A percentile compares a stretch with the other conserved stretches of the same genome.
These are phyloP conservation scores for Thalassaphorura encarpata DNA, from an alignment of 1,140 invertebrate genomes.

Conservation along the genomic window DNA sequence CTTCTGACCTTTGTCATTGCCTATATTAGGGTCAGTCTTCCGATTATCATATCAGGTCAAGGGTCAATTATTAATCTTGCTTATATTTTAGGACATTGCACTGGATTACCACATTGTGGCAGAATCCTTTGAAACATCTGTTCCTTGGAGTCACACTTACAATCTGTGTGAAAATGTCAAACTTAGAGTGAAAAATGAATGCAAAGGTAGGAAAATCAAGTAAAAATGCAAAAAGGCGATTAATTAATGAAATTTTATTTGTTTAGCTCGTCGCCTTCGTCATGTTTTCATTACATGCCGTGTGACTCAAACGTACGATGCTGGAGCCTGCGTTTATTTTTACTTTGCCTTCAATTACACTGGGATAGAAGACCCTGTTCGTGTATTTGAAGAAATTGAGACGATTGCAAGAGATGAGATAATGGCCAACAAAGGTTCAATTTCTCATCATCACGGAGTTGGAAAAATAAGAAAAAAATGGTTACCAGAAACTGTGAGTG, in stretches of 20 bases:
- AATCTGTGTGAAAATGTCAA: slow-evolving; percentile 83
- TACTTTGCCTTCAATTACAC: slow-evolving; percentile 87
- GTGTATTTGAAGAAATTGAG: slow-evolving; percentile 48
- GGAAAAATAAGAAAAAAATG: slow-evolving; percentile 84
- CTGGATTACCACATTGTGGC: slow-evolving; percentile 79
- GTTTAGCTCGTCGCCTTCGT: slow-evolving; percentile 45
- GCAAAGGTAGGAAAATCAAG: slow-evolving; percentile 41
- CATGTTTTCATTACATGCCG: slow-evolving; percentile 64
- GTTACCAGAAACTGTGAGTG: slow-evolving; percentile 63
- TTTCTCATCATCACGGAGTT: slow-evolving; percentile 94
- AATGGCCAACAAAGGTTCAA: slow-evolving; percentile 74
- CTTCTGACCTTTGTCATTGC: slow-evolving; percentile 97
- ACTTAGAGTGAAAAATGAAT: slow-evolving; percentile 62
- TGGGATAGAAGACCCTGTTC: slow-evolving; percentile 43
- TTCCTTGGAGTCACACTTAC: slow-evolving; percentile 86
- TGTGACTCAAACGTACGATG: slow-evolving; percentile 94
- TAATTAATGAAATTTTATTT: slow-evolving; percentile 33
- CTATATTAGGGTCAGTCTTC: slow-evolving; percentile 69
- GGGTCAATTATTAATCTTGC: neutral
- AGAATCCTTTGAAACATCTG: slow-evolving; percentile 97
- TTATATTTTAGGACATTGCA: slow-evolving; percentile 64
- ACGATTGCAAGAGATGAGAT: slow-evolving; percentile 82
- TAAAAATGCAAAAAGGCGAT: neutral
- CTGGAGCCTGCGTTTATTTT: slow-evolving; percentile 95
- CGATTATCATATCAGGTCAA: slow-evolving; percentile 1